Percentiles rank a stretch among this genome's conserved stretches.
phyloP scores from a whole-genome alignment of 2,797 vertebrate species.

The Neosilurus mollespiculum region DNA sequence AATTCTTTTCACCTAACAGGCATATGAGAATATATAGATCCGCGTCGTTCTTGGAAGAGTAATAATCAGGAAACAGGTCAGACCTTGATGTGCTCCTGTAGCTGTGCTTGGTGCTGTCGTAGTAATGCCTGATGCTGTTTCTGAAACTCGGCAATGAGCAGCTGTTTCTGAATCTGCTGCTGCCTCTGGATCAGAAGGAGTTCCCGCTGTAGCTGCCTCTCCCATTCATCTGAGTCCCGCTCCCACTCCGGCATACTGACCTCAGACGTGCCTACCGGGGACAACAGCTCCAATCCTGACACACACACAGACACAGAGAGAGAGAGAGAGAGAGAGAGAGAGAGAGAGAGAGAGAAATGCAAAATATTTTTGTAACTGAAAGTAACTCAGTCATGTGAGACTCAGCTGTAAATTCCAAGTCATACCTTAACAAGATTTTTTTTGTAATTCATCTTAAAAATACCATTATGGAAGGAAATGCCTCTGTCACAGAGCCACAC shows the following conservation, averaged over 20 bases:
- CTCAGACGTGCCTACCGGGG: conserved; percentile 32
- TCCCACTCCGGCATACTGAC: conserved; percentile 54
- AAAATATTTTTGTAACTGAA: neutral
- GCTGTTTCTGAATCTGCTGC: conserved; percentile 86
- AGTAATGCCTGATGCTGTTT: conserved; percentile 85
- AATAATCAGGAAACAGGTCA: neutral
- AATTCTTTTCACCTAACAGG: neutral
- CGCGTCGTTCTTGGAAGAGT: neutral
- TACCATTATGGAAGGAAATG: neutral
- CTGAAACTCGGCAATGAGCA: conserved; percentile 86
- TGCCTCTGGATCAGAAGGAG: conserved; percentile 85
- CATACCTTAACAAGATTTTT: conserved; percentile 17
- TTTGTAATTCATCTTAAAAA: neutral
- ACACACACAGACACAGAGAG: neutral
- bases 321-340: neutral
- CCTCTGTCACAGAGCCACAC: neutral
- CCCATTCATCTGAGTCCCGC: conserved; percentile 53
- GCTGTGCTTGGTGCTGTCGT: conserved; percentile 83
- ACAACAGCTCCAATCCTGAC: conserved; percentile 50
- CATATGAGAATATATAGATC: too few relatives aligned
- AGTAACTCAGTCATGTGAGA: conserved; percentile 8
- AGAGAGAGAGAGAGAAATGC: neutral
- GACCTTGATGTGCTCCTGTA: conserved; percentile 87
- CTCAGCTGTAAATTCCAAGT: conserved; percentile 3
- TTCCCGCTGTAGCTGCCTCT: conserved; percentile 82